These are phyloP conservation scores for Stichodactyla mertensii DNA, from an alignment of 64 coral and sea anemone species.

Conservation along the genomic window DNA sequence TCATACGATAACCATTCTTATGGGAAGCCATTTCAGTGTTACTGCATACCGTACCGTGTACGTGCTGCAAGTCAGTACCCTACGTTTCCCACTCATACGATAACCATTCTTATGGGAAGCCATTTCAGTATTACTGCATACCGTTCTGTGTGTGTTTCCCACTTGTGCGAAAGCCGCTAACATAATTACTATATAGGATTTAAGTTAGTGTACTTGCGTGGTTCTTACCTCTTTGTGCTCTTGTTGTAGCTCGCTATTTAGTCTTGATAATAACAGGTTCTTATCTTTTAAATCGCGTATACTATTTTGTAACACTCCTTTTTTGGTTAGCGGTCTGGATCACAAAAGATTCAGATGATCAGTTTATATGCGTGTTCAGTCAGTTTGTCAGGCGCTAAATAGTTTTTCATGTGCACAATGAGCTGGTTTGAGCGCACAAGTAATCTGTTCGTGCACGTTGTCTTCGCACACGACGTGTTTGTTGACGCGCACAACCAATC, in stretches of 20 bases:
- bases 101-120: no score
- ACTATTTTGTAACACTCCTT: slow-evolving; percentile 64
- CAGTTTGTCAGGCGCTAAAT: no score
- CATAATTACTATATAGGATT: no score
- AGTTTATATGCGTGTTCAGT: background rate
- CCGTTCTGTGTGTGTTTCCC: no score
- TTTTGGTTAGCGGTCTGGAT: slow-evolving; percentile 85
- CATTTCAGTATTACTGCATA: no score
- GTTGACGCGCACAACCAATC: background rate
- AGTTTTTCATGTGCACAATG: background rate
- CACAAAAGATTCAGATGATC: slow-evolving; percentile 4
- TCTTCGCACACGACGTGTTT: background rate
- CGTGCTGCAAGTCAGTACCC: no score
- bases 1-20: no score
- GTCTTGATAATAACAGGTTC: slow-evolving; percentile 76
- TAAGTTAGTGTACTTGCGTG: background rate
- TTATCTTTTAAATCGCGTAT: slow-evolving; percentile 94
- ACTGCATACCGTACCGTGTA: no score
- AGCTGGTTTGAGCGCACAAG: background rate
- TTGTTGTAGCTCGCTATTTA: slow-evolving; percentile 88
- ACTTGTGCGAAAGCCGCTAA: no score
- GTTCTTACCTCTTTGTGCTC: slow-evolving; percentile 78
- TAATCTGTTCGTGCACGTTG: background rate
- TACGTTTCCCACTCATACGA: no score
- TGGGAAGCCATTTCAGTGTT: no score